These are phyloP conservation scores for Hydrotaea cyrtoneurina DNA, from an alignment of 2,888 invertebrate species.

Conservation along the genomic window DNA sequence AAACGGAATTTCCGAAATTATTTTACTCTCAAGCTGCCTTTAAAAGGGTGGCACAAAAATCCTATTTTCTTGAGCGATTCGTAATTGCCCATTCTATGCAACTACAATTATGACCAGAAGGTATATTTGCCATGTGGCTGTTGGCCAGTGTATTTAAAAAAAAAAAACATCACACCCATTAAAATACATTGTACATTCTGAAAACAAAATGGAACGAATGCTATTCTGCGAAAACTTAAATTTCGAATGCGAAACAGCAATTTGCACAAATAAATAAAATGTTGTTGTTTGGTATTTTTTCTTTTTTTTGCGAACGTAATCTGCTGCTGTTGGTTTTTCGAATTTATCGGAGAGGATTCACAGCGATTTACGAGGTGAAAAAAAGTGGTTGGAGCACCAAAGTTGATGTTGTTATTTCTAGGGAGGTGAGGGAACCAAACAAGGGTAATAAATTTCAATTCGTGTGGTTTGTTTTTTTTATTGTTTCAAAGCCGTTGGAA, in stretches of 20 bases:
- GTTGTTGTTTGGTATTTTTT: not conserved
- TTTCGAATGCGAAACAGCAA: not conserved
- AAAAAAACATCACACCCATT: not conserved
- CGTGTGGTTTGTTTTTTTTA: not conserved
- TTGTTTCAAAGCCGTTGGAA: not conserved
- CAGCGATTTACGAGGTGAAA: constrained; percentile 5
- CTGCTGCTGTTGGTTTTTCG: not conserved
- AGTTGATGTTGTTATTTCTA: not conserved
- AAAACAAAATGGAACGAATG: not conserved
- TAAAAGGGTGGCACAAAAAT: no score
- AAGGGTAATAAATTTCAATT: not conserved
- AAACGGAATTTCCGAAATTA: no score
- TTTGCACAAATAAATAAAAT: not conserved
- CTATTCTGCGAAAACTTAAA: not conserved
- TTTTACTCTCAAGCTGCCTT: no score
- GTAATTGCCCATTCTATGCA: no score
- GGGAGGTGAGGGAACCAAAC: not conserved
- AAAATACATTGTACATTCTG: constrained; percentile 3
- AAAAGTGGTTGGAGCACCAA: not conserved
- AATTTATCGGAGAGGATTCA: not conserved
- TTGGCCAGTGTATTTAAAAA: not conserved
- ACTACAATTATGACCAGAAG: no score
- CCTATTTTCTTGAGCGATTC: no score
- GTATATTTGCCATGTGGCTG: not conserved
- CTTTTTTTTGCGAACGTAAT: not conserved